These are phyloP conservation scores for Amphiura filiformis DNA, from an alignment of 35 echinoderm and acorn worm genomes.

Conservation along the genomic window DNA sequence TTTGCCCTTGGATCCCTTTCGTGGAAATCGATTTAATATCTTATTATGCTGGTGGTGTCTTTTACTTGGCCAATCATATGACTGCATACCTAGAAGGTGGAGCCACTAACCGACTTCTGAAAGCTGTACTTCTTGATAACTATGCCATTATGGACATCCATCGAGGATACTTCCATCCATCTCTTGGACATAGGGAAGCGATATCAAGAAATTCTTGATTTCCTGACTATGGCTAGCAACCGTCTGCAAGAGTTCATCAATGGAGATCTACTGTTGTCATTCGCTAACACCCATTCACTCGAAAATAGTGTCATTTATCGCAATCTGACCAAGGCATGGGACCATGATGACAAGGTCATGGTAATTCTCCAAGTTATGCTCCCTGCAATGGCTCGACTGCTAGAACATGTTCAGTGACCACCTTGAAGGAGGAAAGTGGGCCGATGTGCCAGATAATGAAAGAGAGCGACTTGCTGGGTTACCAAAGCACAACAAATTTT, in stretches of 20 bases:
- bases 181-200: constrained; percentile 4
- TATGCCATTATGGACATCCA: constrained; percentile 39
- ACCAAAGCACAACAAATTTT: constrained; percentile 31
- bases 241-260: constrained; percentile 18
- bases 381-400: not conserved
- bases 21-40: constrained; percentile 50
- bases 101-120: constrained; percentile 26
- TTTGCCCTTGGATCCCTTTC: constrained; percentile 18
- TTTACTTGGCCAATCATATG: constrained; percentile 18
- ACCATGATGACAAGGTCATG: not conserved
- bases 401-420: constrained; percentile 22
- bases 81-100: not conserved
- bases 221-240: not conserved
- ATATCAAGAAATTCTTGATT: constrained; percentile 44
- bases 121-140: constrained; percentile 24
- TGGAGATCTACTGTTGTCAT: constrained; percentile 8
- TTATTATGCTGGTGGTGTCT: constrained; percentile 47
- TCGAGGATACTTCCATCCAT: constrained; percentile 25
- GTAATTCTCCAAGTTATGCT: constrained; percentile 16
- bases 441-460: not conserved
- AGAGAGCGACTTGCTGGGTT: not conserved
- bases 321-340: not conserved
- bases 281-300: not conserved
- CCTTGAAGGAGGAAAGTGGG: constrained; percentile 24
- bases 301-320: not conserved